Conservation (phyloP, 2,888 invertebrate species). For the Brachycybe producta region DNA sequence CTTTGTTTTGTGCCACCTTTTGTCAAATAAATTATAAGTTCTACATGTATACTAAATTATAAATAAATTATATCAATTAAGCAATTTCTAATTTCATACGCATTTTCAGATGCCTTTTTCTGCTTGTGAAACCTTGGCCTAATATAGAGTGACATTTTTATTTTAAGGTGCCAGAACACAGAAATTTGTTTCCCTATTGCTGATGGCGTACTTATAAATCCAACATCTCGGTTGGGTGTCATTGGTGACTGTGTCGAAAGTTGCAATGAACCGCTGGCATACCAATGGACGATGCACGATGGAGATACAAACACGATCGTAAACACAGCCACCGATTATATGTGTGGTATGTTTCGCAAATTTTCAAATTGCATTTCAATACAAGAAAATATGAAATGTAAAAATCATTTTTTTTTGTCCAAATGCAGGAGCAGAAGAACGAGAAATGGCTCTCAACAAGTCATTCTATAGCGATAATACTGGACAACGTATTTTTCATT, state of each 20-base stretch:
- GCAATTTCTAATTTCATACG: too few relatives aligned
- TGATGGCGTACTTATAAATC: constrained; percentile 26
- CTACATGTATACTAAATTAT: too few relatives aligned
- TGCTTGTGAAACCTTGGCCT: neutral
- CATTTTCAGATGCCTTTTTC: too few relatives aligned
- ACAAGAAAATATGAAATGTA: constrained; percentile 21
- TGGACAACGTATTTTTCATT: constrained; percentile 22
- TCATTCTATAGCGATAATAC: constrained; percentile 12
- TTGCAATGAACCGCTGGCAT: constrained; percentile 24
- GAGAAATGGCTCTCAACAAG: constrained; percentile 12
- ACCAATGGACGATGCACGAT: constrained; percentile 25
- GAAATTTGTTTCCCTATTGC: constrained; percentile 14
- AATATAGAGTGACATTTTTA: neutral
- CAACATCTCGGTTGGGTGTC: constrained; percentile 24
- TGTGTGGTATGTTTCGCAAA: constrained; percentile 21
- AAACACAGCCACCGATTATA: constrained; percentile 23
- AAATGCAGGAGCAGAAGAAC: neutral
- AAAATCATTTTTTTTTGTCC: neutral
- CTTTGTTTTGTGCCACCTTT: too few relatives aligned
- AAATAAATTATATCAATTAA: too few relatives aligned
- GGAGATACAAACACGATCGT: constrained; percentile 20
- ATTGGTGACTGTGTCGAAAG: constrained; percentile 25
- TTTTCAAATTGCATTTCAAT: neutral
- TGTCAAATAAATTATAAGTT: too few relatives aligned
- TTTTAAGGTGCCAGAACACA: constrained; percentile 6